A percentile compares a stretch with the other conserved stretches of the same genome.
These are phyloP conservation scores for Heterocephalus glaber DNA, from an alignment of 2,113 vertebrate genomes.

Conservation along the genomic window DNA sequence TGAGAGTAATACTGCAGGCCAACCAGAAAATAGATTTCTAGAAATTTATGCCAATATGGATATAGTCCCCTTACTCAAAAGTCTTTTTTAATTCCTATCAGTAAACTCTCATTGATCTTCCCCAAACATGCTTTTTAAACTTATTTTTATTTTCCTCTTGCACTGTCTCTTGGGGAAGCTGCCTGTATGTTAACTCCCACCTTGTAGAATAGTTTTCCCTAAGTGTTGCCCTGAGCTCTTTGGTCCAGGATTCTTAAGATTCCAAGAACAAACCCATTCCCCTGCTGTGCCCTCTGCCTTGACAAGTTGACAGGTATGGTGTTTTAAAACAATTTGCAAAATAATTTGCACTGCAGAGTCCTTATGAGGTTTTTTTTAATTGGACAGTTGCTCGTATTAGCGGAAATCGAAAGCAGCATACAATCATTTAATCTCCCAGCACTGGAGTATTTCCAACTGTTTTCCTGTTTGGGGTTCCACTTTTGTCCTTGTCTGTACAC, in stretches of 20 bases:
- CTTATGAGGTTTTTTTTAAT: constrained; percentile 68
- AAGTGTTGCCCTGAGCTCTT: constrained; percentile 30
- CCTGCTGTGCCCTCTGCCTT: background rate
- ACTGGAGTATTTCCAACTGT: constrained; percentile 41
- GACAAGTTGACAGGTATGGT: constrained; percentile 36
- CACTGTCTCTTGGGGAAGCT: background rate
- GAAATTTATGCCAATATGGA: constrained; percentile 11
- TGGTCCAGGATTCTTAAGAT: background rate
- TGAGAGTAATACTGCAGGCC: constrained; percentile 32
- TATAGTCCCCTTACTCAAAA: background rate
- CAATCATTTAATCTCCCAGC: constrained; percentile 55
- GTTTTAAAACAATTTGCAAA: constrained; percentile 69
- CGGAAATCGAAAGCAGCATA: constrained; percentile 64
- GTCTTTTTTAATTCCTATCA: constrained; percentile 35
- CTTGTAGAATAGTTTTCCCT: background rate
- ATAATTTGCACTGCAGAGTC: constrained; percentile 67
- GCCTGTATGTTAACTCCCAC: background rate
- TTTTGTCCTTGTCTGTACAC: constrained; percentile 52
- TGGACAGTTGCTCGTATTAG: constrained; percentile 57
- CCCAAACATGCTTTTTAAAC: background rate
- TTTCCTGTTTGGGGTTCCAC: constrained; percentile 68
- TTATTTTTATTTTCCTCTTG: constrained; percentile 56
- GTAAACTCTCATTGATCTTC: background rate
- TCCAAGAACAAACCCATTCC: background rate
- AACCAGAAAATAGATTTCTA: constrained; percentile 17